Evolutionary conservation across 2,888 invertebrate species (phyloP).

Genomic region (Ectemnius lituratus): DNA sequence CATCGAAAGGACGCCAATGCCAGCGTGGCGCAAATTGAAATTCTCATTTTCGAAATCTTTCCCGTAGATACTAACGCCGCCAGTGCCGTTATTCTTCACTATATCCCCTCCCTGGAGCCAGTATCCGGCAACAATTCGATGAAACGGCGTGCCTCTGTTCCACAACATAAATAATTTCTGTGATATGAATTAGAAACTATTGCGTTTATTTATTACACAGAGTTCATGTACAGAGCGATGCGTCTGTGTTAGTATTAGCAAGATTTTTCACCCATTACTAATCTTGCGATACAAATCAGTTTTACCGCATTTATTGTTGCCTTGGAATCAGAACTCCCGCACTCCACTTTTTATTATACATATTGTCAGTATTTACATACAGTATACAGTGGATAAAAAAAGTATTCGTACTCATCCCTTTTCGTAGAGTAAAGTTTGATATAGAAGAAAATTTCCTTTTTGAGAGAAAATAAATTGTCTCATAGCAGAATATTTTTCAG

Average conservation of each 20-base stretch:
- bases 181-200: background rate
- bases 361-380: no score
- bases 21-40: constrained; percentile 78
- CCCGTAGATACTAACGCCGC: constrained; percentile 79
- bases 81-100: constrained; percentile 80
- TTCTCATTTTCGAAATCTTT: constrained; percentile 77
- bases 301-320: no score
- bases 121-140: constrained; percentile 80
- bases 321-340: no score
- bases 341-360: no score
- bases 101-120: constrained; percentile 82
- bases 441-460: background rate
- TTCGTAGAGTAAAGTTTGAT: background rate
- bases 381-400: no score
- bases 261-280: no score
- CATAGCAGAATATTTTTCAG: no score
- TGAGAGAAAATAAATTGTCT: no score
- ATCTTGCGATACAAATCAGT: no score
- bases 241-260: no score
- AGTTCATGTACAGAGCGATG: no score
- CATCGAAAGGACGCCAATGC: constrained; percentile 81
- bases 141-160: constrained; percentile 77
- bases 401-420: background rate
- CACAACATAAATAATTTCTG: constrained; percentile 9
- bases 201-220: background rate